Evolutionary conservation across 35 echinoderm and acorn worm species (phyloP), one percentile per base, ranked within the genome.

Genomic region (Heliocidaris tuberculata): DNA sequence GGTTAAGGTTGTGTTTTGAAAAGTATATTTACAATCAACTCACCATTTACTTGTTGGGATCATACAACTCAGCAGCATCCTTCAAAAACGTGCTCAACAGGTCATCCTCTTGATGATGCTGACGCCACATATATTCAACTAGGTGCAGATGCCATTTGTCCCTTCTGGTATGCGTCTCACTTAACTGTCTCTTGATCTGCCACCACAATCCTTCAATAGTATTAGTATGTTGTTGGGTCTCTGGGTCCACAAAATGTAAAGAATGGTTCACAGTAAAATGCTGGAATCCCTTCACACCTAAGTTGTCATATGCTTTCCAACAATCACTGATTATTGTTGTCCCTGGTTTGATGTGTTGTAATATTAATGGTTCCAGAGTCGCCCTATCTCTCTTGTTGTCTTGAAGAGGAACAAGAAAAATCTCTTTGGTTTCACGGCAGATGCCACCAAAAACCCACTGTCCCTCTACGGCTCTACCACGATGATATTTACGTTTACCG

Each of bases 361-460:
- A 1, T 47, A 96, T 94, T 13, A 92, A 4, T 19, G 94, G 70
- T 52, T 92, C 61, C 12, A 96, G 90, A 5, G 90, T 95, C 31
- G 50, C 89, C 6, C 49, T n/a, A n/a, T 96, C 94, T 15, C 87
- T 31, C 30, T 70, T 49, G n/a, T 92, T 49, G 19, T 92, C 48
- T 35, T 87, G 27, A 30, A 96, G 61, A 5, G 59, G 50, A 48
- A 96, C 94, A 19, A 96, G 71, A 93, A 95, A 93, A 85, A 50
- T 86, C 86, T 95, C 21, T 29, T 59, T 86, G 47, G n/a, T n/a
- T n/a, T 95, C 88, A 10, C 88, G 48, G 31, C 65, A 90, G 32
- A 95, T 93, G 13, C 96, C 94, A 21, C 96, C 96, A 50, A 96
- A 95, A 27, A 95, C 96, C 96, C 96, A 94, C 90, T 97, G 30